Evolutionary conservation across 2,888 invertebrate species (phyloP), one percentile per base, ranked within the genome.

Genomic region (Hypsopygia costalis): DNA sequence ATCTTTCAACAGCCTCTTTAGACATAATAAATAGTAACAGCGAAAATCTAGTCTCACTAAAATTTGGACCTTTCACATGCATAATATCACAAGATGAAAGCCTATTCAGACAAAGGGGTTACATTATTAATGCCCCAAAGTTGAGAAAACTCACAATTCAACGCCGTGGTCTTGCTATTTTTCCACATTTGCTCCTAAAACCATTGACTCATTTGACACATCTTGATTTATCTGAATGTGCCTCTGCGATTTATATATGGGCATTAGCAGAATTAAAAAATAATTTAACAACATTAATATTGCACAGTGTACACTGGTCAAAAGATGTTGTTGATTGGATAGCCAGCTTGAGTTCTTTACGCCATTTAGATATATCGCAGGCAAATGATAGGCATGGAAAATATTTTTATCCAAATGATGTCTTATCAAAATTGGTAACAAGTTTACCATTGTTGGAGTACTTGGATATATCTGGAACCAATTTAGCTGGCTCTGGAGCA

Each of bases 391-490:
- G 93, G 33, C 91, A 93, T 52, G 95, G 95, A 3, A 92, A 91
- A 47, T 98, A 94, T 72, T 89, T 91, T 25, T 91, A 93, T 56
- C 95, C 96, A 1, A 95, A 94, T 79, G 89, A 91, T 47, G 87
- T 93, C 21, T 81, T 99, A 29, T 86, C 92, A 11, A 90, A 90
- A 53, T 83, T 99, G 27, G 92, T 98, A 7, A 89, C 90, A 36
- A 92, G 89, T 66, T 88, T 99, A 58, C 94, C 95, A 0, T 76
- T 92, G 36, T 82, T 99, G 44, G 91, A 92, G 30, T 95, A 95
- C 12, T 83, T 99, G 57, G 98, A 99, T 81, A 97, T 99, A 68
- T 97, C 98, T 2, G 98, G 98, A 8, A 98, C 98, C 10, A 98
- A 99, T 89, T 88, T 99, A 50, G 97, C 98, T 29, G 97, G 98